phyloP scores from a whole-genome alignment of 2,113 vertebrate genomes.

The Holacanthus passer region DNA sequence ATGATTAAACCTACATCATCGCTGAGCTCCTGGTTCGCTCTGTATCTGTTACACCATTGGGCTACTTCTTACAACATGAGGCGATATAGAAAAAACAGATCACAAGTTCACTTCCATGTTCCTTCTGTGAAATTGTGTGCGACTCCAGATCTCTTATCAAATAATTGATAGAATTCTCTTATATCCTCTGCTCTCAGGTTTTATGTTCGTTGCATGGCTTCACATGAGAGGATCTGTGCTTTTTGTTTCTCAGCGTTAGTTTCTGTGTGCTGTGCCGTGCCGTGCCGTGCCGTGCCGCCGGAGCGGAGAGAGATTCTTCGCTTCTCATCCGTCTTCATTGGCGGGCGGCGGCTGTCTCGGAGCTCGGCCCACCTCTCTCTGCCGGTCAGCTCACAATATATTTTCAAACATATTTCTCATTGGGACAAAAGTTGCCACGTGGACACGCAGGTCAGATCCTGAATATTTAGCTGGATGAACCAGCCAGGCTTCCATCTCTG shows the following conservation, averaged over 20 bases:
- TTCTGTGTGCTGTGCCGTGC: too few species aligned
- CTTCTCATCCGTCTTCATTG: slow-evolving; percentile 66
- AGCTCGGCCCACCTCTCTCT: slow-evolving; percentile 45
- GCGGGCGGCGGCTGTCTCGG: slow-evolving; percentile 23
- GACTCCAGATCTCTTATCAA: slow-evolving; percentile 68
- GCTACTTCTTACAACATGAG: slow-evolving; percentile 45
- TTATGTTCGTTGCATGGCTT: slow-evolving; percentile 43
- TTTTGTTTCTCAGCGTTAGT: slow-evolving; percentile 32
- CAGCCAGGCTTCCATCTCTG: slow-evolving; percentile 21
- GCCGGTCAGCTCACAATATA: slow-evolving; percentile 42
- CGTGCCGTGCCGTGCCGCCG: slow-evolving; percentile 31
- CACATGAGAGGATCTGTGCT: slow-evolving; percentile 12
- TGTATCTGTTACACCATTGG: slow-evolving; percentile 40
- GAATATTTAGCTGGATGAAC: slow-evolving; percentile 36
- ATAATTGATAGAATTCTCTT: slow-evolving; percentile 68
- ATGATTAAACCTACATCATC: slow-evolving; percentile 44
- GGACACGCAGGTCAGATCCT: slow-evolving; percentile 49
- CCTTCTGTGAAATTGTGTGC: slow-evolving; percentile 57
- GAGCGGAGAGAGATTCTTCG: slow-evolving; percentile 33
- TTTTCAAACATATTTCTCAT: slow-evolving; percentile 54
- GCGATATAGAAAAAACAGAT: slow-evolving; percentile 65
- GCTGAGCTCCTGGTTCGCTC: slow-evolving; percentile 12
- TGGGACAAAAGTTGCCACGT: slow-evolving; percentile 29
- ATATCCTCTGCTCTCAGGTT: slow-evolving; percentile 34
- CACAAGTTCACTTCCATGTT: slow-evolving; percentile 56